These are phyloP conservation scores for Hylomyscus alleni DNA, from an alignment of 2,797 vertebrate species.

Conservation along the genomic window DNA sequence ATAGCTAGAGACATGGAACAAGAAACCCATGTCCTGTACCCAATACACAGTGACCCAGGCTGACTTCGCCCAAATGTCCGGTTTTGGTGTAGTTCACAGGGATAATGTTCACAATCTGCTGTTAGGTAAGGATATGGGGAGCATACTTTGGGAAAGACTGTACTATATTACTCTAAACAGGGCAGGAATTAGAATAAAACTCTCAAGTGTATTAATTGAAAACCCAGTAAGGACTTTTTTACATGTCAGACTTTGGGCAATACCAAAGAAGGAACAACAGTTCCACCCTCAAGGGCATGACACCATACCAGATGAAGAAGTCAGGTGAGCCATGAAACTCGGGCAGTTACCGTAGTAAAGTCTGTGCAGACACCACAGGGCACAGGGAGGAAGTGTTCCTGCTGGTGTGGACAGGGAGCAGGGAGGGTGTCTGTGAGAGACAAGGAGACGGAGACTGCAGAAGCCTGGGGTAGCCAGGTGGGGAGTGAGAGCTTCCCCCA, in stretches of 20 bases:
- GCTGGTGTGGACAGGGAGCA: background rate
- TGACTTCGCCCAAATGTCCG: background rate
- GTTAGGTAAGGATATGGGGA: background rate
- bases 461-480: background rate
- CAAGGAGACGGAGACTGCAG: background rate
- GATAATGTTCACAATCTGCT: background rate
- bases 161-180: background rate
- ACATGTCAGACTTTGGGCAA: background rate
- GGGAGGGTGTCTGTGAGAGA: background rate
- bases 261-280: background rate
- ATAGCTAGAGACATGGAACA: background rate
- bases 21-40: background rate
- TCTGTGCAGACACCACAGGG: background rate
- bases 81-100: background rate
- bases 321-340: background rate
- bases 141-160: background rate
- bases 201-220: conserved; percentile 6
- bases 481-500: too few species aligned
- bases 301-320: background rate
- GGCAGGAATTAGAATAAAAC: background rate
- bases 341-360: background rate
- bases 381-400: background rate
- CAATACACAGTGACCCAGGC: background rate
- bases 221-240: background rate
- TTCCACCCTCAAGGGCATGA: background rate